Conservation (phyloP, 1,140 invertebrate species). For the Propsilocerus akamusi region DNA sequence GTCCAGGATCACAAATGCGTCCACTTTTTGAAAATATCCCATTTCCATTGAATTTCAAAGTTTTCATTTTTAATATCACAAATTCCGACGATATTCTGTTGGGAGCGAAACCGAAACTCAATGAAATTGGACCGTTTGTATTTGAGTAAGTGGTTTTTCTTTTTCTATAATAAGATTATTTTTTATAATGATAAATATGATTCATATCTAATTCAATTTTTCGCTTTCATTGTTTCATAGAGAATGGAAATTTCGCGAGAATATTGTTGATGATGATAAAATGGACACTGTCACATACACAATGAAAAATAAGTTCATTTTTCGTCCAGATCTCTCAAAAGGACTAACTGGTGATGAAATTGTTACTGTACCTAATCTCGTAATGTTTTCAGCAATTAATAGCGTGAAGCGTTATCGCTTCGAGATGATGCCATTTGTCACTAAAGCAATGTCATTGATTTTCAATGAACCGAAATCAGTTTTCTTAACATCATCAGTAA, state of each 20-base stretch:
- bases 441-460: constrained; percentile 34
- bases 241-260: constrained; percentile 34
- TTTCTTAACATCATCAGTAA: constrained; percentile 37
- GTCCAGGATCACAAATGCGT: neutral
- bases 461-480: constrained; percentile 35
- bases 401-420: constrained; percentile 32
- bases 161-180: too few species aligned
- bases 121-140: constrained; percentile 1
- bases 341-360: constrained; percentile 31
- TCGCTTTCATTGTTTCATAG: constrained; percentile 18
- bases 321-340: constrained; percentile 24
- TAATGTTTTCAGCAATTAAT: constrained; percentile 19
- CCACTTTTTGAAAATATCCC: neutral
- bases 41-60: neutral
- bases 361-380: constrained; percentile 29
- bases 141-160: neutral
- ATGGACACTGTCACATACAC: constrained; percentile 33
- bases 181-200: too few species aligned
- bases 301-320: constrained; percentile 26
- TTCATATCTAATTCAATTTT: too few species aligned
- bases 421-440: constrained; percentile 34
- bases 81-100: constrained; percentile 3
- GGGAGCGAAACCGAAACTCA: neutral
- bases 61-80: neutral
- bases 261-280: constrained; percentile 27